phyloP scores from a whole-genome alignment of 2,888 invertebrate species.

The Melanophora roralis region DNA sequence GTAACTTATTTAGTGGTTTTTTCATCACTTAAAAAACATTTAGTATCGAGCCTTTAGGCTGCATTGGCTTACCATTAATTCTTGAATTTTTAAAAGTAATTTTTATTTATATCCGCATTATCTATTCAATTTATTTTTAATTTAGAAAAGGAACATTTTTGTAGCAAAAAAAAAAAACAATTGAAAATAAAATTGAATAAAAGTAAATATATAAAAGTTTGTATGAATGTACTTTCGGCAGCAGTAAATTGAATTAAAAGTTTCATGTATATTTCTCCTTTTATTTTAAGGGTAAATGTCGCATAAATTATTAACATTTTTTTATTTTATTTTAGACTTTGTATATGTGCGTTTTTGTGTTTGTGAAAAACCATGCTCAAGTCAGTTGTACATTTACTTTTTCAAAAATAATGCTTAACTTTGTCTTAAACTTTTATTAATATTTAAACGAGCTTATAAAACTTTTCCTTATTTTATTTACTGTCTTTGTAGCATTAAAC shows the following conservation, averaged over 20 bases:
- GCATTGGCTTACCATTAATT: not conserved
- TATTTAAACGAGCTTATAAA: slow-evolving; percentile 52
- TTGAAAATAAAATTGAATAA: not conserved
- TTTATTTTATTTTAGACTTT: not conserved
- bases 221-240: too few species aligned
- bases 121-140: slow-evolving; percentile 19
- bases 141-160: not conserved
- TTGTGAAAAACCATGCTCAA: slow-evolving; percentile 25
- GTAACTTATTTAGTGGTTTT: not conserved
- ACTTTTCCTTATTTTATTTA: slow-evolving; percentile 37
- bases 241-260: slow-evolving; percentile 46
- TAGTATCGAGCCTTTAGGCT: not conserved
- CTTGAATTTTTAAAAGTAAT: not conserved
- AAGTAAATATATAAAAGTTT: too few species aligned
- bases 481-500: slow-evolving; percentile 6
- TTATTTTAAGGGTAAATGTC: slow-evolving; percentile 10
- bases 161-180: not conserved
- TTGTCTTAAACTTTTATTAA: slow-evolving; percentile 55
- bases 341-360: not conserved
- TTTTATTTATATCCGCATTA: not conserved
- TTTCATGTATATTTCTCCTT: slow-evolving; percentile 12
- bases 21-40: not conserved
- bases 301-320: slow-evolving; percentile 31
- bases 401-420: slow-evolving; percentile 46
- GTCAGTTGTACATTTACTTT: slow-evolving; percentile 35